Evolutionary conservation across 2,888 invertebrate species (phyloP), one percentile per base, ranked within the genome.

Genomic region (Pelosia muscerda): DNA sequence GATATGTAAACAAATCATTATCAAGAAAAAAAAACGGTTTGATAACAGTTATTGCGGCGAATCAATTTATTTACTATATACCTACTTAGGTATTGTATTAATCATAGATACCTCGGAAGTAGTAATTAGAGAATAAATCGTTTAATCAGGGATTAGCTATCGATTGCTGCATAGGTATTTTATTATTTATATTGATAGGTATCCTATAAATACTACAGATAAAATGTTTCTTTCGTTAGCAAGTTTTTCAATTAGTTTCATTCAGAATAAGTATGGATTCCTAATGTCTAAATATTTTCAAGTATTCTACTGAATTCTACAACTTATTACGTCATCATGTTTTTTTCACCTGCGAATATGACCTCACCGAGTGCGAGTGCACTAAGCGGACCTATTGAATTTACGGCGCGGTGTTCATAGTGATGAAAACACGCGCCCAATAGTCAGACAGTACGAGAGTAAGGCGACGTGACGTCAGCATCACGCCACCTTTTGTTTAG

Each of bases 401-500:
- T 74, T 77, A 78, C 71, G n/a, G n/a, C 42, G 59, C 78, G 72
- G 75, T 73, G 73, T 75, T 79, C 75, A 75, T 78, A 78, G 76
- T 84, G 83, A 84, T 85, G 85, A 83, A 83, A 77, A 78, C 71
- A 73, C 72, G 81, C 85, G 82, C 82, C 89, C 91, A 91, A 90
- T 90, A 88, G 85, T 85, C 86, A 82, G 85, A 83, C 87, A 85
- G 86, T 84, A 88, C 87, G 88, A 86, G 88, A 88, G 90, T 93
- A 92, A 91, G 90, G 93, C 85, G 91, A 91, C 83, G 90, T 94
- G 94, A 94, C 94, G 94, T 95, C 94, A 69, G 86, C 92, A 94
- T 95, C 95, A 95, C 95, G 95, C 94, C 95, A 95, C 95, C 94
- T 94, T 94, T 94, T 92, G 91, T 92, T 86, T 88, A 90, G 34